These are phyloP conservation scores for Alces alces DNA, from an alignment of 2,113 vertebrate genomes.

Conservation along the genomic window DNA sequence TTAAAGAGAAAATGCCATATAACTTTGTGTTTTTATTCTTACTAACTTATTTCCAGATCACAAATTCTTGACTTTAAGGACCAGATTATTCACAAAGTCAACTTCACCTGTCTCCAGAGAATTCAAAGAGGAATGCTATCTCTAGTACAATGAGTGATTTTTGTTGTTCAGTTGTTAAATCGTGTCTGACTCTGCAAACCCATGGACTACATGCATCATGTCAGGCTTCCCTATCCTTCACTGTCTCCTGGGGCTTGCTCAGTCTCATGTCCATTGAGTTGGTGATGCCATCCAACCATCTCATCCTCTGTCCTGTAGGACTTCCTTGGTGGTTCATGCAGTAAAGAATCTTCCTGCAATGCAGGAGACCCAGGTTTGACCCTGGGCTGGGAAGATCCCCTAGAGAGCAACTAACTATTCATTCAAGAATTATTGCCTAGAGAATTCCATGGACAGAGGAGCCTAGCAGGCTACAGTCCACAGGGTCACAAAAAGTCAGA, in stretches of 20 bases:
- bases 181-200: neutral
- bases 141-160: neutral
- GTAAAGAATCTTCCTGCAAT: neutral
- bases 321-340: neutral
- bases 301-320: neutral
- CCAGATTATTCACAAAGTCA: neutral
- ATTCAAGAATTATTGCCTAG: neutral
- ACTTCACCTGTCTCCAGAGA: neutral
- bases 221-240: neutral
- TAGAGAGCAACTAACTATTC: neutral
- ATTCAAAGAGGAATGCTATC: neutral
- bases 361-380: neutral
- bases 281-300: neutral
- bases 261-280: neutral
- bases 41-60: neutral
- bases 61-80: neutral
- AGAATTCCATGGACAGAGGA: neutral
- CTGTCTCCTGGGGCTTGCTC: neutral
- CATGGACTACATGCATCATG: neutral
- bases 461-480: neutral
- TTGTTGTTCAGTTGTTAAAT: neutral
- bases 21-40: neutral
- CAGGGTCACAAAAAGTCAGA: fast-evolving
- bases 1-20: neutral
- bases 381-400: neutral